Percentiles rank a stretch among this genome's conserved stretches.
These are phyloP conservation scores for Agonum fuliginosum DNA, from an alignment of 2,888 invertebrate species.

Conservation along the genomic window DNA sequence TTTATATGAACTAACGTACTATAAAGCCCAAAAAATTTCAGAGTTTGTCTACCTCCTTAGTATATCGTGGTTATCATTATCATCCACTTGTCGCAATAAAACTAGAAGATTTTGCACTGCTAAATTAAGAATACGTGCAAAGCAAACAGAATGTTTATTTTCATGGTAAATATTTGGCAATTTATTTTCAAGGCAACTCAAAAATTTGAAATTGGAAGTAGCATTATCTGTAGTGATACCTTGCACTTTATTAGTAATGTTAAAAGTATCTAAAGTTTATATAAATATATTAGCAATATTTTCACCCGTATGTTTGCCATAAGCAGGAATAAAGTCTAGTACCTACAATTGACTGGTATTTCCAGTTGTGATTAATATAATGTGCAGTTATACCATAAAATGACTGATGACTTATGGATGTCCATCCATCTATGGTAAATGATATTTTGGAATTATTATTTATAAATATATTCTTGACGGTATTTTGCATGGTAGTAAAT, in stretches of 20 bases:
- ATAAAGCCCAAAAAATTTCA: too few species aligned
- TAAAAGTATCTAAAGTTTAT: slow-evolving; percentile 59
- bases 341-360: slow-evolving; percentile 62
- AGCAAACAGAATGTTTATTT: slow-evolving; percentile 63
- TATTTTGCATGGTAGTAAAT: background rate
- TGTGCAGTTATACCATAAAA: slow-evolving; percentile 64
- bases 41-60: too few species aligned
- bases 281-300: slow-evolving; percentile 63
- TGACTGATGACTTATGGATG: slow-evolving; percentile 62
- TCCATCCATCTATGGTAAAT: slow-evolving; percentile 65
- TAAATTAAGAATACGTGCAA: slow-evolving; percentile 64
- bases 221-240: slow-evolving; percentile 64
- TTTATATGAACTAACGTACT: too few species aligned
- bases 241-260: slow-evolving; percentile 61
- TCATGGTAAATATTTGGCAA: slow-evolving; percentile 60
- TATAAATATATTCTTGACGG: slow-evolving; percentile 55
- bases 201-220: slow-evolving; percentile 63
- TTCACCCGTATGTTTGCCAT: slow-evolving; percentile 64
- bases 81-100: background rate
- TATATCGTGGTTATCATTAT: too few species aligned
- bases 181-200: slow-evolving; percentile 60
- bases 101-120: slow-evolving; percentile 57
- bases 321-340: slow-evolving; percentile 64
- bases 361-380: slow-evolving; percentile 64
- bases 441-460: slow-evolving; percentile 62